phyloP scores from a whole-genome alignment of 2,113 vertebrate genomes.

The Tachysurus vachellii region DNA sequence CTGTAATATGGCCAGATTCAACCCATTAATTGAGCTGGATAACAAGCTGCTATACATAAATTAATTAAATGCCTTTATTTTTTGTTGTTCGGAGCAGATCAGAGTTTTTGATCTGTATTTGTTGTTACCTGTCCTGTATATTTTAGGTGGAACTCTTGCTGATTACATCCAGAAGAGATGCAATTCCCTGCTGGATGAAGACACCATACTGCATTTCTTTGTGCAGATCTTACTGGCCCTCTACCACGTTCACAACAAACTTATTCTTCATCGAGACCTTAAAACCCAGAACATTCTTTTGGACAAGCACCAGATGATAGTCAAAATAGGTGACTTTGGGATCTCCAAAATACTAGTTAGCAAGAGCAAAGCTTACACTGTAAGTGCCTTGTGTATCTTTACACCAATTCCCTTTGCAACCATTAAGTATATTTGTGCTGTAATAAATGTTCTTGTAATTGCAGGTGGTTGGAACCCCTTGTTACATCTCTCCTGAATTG shows the following conservation, averaged over 20 bases:
- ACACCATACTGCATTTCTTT: conserved; percentile 97
- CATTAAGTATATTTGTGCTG: conserved; percentile 14
- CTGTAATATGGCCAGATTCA: background rate
- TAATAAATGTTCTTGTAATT: background rate
- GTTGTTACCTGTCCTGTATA: conserved; percentile 6
- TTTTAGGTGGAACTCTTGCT: conserved; percentile 88
- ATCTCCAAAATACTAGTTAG: conserved; percentile 99
- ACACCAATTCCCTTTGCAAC: background rate
- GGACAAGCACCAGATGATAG: conserved; percentile 95
- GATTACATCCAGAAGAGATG: conserved; percentile 98
- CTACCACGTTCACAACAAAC: conserved; percentile 95
- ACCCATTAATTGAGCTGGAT: background rate
- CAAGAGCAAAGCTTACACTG: conserved; percentile 99
- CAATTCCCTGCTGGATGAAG: conserved; percentile 94
- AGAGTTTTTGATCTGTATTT: background rate
- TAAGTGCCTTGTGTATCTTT: conserved; percentile 57
- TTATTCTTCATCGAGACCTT: conserved; percentile 94
- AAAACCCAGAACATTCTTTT: conserved; percentile 99
- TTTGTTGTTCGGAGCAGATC: background rate
- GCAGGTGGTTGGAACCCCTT: conserved; percentile 95
- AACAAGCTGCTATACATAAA: background rate
- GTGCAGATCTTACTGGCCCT: conserved; percentile 95
- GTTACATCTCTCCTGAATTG: conserved; percentile 97
- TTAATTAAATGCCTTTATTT: background rate
- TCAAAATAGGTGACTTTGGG: conserved; percentile 97